Conservation (phyloP, 2,113 vertebrate genomes). For the Brachionichthys hirsutus region DNA sequence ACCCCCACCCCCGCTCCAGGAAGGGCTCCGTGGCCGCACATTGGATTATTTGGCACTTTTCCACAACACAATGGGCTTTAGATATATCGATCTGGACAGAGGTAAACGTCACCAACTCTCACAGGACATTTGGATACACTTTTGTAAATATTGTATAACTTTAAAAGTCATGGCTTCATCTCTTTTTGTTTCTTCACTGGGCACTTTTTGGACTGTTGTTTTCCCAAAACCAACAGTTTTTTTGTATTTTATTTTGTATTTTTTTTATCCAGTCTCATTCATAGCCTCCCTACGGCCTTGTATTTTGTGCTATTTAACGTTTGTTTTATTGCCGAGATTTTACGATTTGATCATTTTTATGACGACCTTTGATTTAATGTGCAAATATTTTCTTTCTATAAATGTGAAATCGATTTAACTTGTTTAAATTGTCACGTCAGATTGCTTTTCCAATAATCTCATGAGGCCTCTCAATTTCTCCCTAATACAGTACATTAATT, state of each 20-base stretch:
- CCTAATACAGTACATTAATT: slow-evolving; percentile 9
- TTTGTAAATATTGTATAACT: slow-evolving; percentile 82
- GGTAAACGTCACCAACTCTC: slow-evolving; percentile 60
- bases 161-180: slow-evolving; percentile 69
- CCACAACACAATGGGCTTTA: slow-evolving; percentile 57
- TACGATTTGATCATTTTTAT: slow-evolving; percentile 28
- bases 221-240: slow-evolving; percentile 56
- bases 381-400: slow-evolving; percentile 4
- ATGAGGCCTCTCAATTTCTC: slow-evolving; percentile 32
- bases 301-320: slow-evolving; percentile 66
- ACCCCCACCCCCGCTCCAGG: not conserved
- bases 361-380: not conserved
- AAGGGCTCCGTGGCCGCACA: slow-evolving; percentile 60
- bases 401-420: slow-evolving; percentile 26
- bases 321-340: slow-evolving; percentile 50
- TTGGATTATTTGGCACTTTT: slow-evolving; percentile 71
- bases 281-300: slow-evolving; percentile 62
- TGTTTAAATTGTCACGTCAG: slow-evolving; percentile 12
- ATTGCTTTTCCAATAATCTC: not conserved
- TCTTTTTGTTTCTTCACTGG: slow-evolving; percentile 65
- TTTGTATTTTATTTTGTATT: slow-evolving; percentile 36
- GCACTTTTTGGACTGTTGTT: slow-evolving; percentile 70
- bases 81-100: slow-evolving; percentile 39
- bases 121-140: slow-evolving; percentile 64
- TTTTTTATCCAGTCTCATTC: slow-evolving; percentile 40